A percentile compares a stretch with the other conserved stretches of the same genome.
phyloP scores from a whole-genome alignment of 1,140 invertebrate genomes.

The Dreissena rostriformis region DNA sequence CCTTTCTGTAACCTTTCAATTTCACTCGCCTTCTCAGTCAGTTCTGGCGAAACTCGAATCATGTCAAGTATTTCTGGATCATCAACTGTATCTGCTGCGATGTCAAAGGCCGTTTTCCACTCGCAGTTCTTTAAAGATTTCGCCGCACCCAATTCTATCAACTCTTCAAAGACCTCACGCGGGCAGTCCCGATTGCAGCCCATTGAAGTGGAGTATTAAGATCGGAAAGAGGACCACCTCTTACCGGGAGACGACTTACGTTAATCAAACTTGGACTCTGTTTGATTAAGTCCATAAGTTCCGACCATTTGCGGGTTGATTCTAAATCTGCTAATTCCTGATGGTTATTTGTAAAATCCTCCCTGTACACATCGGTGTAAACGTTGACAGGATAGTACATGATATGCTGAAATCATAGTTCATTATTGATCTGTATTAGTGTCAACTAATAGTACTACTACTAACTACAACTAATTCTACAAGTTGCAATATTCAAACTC shows the following conservation, averaged over 20 bases:
- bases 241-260: neutral
- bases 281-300: neutral
- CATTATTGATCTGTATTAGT: no score
- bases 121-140: slow-evolving; percentile 16
- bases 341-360: neutral
- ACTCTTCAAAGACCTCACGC: slow-evolving; percentile 4
- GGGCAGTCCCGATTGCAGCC: slow-evolving; percentile 10
- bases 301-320: slow-evolving; percentile 6
- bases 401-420: no score
- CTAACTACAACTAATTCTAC: no score
- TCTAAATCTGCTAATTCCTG: slow-evolving; percentile 1
- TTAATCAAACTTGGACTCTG: slow-evolving; percentile 5
- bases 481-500: no score
- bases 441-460: no score
- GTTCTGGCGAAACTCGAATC: slow-evolving; percentile 21
- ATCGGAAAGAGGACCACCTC: neutral
- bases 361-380: neutral
- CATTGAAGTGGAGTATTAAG: slow-evolving; percentile 36
- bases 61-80: slow-evolving; percentile 26
- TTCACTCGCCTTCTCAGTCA: slow-evolving; percentile 18
- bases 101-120: slow-evolving; percentile 34
- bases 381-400: slow-evolving; percentile 44
- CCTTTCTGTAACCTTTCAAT: slow-evolving; percentile 46
- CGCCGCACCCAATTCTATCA: neutral
- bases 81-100: slow-evolving; percentile 6